Percentiles rank a stretch among this genome's conserved stretches.
phyloP scores from a whole-genome alignment of 2,797 vertebrate genomes.

The Lemur catta region DNA sequence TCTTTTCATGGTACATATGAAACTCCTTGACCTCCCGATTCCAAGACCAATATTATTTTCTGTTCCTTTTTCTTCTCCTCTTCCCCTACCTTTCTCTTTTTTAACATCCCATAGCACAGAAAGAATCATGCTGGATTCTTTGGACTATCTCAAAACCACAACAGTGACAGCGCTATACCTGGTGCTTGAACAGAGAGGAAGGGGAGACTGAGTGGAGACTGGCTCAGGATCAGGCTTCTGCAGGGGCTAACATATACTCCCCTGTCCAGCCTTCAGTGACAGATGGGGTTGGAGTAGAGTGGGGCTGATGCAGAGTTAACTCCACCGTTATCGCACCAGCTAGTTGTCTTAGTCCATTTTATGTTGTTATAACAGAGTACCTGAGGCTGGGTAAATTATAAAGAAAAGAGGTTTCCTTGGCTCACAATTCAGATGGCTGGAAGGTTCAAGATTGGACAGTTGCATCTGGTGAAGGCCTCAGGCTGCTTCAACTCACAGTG shows the following conservation, averaged over 20 bases:
- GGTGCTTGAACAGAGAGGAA: not conserved
- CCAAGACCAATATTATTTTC: not conserved
- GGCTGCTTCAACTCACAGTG: not conserved
- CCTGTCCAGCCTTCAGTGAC: not conserved
- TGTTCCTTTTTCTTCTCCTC: not conserved
- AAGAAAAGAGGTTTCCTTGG: not conserved
- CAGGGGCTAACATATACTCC: no score
- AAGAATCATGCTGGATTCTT: not conserved
- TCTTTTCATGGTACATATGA: not conserved
- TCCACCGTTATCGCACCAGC: not conserved
- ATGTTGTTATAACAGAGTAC: not conserved
- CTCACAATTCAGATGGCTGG: not conserved
- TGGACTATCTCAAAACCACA: not conserved
- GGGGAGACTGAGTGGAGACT: not conserved
- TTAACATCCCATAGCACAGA: not conserved
- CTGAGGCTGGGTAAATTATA: not conserved
- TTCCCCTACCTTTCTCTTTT: not conserved
- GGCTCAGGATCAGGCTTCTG: not conserved
- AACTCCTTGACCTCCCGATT: not conserved
- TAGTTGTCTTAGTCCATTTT: not conserved
- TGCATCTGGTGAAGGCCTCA: not conserved
- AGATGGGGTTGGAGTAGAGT: not conserved
- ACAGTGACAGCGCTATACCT: not conserved
- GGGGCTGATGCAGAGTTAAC: not conserved
- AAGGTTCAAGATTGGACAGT: not conserved